These are phyloP conservation scores for Maccullochella peelii DNA, from an alignment of 2,113 vertebrate species.

Conservation along the genomic window DNA sequence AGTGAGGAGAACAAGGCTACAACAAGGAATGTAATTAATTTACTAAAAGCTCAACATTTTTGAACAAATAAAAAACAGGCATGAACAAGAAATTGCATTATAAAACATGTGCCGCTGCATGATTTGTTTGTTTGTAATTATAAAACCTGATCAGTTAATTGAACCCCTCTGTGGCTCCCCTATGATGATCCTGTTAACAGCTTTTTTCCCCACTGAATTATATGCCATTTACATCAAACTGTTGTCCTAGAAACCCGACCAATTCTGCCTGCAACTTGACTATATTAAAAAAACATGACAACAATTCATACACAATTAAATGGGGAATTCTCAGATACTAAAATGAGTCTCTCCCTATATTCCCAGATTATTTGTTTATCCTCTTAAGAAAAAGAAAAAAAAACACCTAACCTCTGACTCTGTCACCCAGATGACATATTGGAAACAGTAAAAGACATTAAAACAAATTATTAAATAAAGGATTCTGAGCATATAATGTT, in stretches of 20 bases:
- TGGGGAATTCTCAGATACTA: conserved; percentile 38
- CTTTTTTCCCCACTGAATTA: conserved; percentile 19
- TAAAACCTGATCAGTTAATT: conserved; percentile 31
- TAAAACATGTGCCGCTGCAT: conserved; percentile 6
- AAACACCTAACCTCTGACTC: conserved; percentile 57
- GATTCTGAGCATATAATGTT: conserved; percentile 69
- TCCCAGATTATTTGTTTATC: conserved; percentile 66
- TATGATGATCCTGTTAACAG: conserved; percentile 29
- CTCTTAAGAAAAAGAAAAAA: conserved; percentile 36
- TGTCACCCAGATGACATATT: conserved; percentile 66
- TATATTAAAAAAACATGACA: conserved; percentile 15
- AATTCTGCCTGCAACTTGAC: conserved; percentile 9
- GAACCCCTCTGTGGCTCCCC: conserved; percentile 19
- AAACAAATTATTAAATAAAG: conserved; percentile 81
- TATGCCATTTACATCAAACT: conserved; percentile 44
- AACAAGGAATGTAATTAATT: conserved; percentile 55
- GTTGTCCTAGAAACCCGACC: conserved; percentile 34
- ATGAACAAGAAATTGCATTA: neutral
- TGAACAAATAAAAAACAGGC: conserved; percentile 27
- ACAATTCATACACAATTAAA: conserved; percentile 29
- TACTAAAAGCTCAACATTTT: conserved; percentile 23
- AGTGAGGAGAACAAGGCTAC: conserved; percentile 44
- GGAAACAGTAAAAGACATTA: conserved; percentile 67
- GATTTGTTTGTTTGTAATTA: conserved; percentile 41
- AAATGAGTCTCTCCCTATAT: conserved; percentile 45